A percentile compares a stretch with the other conserved stretches of the same genome.
Conservation (phyloP, 2,888 invertebrate genomes). For the Eupsilia transversa region DNA sequence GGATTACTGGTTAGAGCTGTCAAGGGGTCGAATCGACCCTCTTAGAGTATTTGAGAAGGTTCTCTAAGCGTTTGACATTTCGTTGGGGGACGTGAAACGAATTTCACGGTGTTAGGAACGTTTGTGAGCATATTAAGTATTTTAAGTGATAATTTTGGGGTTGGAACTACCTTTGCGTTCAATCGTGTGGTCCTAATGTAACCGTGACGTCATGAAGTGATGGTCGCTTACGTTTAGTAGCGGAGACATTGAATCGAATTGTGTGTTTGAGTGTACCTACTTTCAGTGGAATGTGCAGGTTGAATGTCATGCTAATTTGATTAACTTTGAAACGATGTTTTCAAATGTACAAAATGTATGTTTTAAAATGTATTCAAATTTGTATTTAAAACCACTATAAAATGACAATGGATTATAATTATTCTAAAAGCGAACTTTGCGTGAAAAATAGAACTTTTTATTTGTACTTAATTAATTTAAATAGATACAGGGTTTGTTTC, state of each 20-base stretch:
- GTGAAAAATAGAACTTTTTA: background rate
- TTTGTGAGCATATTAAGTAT: conserved; percentile 78
- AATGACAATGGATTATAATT: too few relatives aligned
- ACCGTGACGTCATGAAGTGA: conserved; percentile 52
- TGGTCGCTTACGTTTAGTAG: conserved; percentile 41
- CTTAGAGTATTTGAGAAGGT: conserved; percentile 69
- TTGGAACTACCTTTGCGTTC: conserved; percentile 54
- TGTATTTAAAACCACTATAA: background rate
- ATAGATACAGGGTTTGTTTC: background rate
- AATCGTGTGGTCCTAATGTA: conserved; percentile 66
- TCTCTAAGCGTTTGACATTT: conserved; percentile 78
- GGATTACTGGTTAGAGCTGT: conserved; percentile 86
- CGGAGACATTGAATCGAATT: conserved; percentile 44
- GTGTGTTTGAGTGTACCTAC: conserved; percentile 4
- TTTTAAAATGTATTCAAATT: too few relatives aligned
- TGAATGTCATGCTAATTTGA: conserved; percentile 10
- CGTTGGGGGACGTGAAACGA: conserved; percentile 80
- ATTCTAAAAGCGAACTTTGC: background rate
- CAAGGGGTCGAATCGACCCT: conserved; percentile 78
- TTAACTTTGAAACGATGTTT: background rate
- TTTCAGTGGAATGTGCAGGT: background rate
- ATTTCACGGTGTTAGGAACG: conserved; percentile 79
- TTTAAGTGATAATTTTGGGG: conserved; percentile 73
- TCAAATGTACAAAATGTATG: too few relatives aligned
- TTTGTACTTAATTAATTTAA: too few relatives aligned